These are phyloP conservation scores for Calyptommatus sinebrachiatus DNA, from an alignment of 2,113 vertebrate genomes.

Conservation along the genomic window DNA sequence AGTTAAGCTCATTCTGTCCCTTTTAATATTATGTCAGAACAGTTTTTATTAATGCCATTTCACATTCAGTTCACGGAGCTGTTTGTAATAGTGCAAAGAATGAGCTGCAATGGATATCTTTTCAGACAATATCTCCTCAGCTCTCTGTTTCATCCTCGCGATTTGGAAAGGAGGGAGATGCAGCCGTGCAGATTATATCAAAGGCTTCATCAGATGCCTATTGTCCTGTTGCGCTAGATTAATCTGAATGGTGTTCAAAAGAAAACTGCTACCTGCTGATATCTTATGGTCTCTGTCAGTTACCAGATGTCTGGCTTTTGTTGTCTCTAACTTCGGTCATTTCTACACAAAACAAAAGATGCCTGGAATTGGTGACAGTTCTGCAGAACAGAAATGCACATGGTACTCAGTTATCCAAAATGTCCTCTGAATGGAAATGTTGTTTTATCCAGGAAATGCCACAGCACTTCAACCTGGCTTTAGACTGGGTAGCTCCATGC, in stretches of 20 bases:
- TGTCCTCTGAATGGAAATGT: conserved; percentile 55
- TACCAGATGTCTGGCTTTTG: conserved; percentile 69
- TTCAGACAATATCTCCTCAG: conserved; percentile 40
- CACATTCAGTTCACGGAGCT: conserved; percentile 33
- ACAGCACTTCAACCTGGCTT: conserved; percentile 62
- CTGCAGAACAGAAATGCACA: conserved; percentile 21
- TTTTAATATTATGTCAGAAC: not conserved
- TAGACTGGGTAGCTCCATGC: conserved; percentile 49
- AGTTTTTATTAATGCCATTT: conserved; percentile 40
- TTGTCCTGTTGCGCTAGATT: conserved; percentile 63
- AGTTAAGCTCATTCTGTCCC: not conserved
- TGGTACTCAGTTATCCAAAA: conserved; percentile 43
- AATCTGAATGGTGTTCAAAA: conserved; percentile 64
- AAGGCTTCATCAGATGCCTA: conserved; percentile 66
- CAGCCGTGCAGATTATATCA: conserved; percentile 58
- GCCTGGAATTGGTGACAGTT: conserved; percentile 41
- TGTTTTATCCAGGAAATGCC: conserved; percentile 57
- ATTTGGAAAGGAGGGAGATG: conserved; percentile 36
- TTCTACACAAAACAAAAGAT: conserved; percentile 21
- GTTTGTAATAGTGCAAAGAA: conserved; percentile 21
- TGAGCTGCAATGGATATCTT: conserved; percentile 32
- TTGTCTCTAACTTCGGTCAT: conserved; percentile 59
- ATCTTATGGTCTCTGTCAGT: conserved; percentile 60
- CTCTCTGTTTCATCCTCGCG: conserved; percentile 50
- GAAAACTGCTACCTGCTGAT: conserved; percentile 70